These are phyloP conservation scores for Empidonax alnorum DNA, from an alignment of 2,113 vertebrate species.

Conservation along the genomic window DNA sequence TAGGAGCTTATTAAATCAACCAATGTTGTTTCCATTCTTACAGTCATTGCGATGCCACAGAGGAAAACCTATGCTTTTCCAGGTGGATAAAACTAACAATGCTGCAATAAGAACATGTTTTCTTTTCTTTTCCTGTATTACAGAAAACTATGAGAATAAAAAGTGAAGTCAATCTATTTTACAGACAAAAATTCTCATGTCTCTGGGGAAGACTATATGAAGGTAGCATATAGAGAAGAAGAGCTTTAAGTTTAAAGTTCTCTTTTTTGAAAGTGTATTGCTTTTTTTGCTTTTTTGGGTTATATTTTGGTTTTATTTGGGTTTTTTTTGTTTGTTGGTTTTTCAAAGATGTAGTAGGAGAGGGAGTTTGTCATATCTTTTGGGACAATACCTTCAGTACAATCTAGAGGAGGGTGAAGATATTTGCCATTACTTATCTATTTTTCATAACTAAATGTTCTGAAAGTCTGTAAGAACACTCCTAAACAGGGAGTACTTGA, in stretches of 20 bases:
- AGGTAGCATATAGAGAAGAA: neutral
- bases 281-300: neutral
- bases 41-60: neutral
- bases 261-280: neutral
- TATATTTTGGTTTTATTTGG: neutral
- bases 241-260: neutral
- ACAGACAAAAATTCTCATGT: neutral
- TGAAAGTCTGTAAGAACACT: neutral
- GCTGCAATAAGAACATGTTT: neutral
- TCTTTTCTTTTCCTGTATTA: neutral
- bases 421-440: neutral
- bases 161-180: neutral
- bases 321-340: neutral
- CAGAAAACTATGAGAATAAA: neutral
- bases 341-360: neutral
- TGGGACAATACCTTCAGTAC: neutral
- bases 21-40: neutral
- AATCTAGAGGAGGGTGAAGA: neutral
- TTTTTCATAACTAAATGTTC: neutral
- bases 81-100: neutral
- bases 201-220: neutral
- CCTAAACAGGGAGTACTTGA: neutral
- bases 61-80: constrained; percentile 1
- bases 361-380: neutral
- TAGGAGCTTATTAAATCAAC: neutral